These are phyloP conservation scores for Eclectus roratus DNA, from an alignment of 2,113 vertebrate species.

Conservation along the genomic window DNA sequence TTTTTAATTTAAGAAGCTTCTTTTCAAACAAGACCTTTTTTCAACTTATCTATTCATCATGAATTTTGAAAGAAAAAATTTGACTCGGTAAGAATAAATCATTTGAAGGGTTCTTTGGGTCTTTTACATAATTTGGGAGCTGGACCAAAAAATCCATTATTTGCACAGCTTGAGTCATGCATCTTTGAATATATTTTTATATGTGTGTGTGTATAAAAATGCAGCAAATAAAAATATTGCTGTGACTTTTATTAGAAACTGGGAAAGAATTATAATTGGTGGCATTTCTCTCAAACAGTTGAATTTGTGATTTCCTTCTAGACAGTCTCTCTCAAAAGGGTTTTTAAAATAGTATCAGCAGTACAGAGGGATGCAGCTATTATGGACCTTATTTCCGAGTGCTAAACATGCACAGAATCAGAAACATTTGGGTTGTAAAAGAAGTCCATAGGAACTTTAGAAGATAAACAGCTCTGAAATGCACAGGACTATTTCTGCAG, in stretches of 20 bases:
- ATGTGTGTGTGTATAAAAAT: neutral
- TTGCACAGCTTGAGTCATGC: slow-evolving; percentile 10
- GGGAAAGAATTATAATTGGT: neutral
- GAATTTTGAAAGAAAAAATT: neutral
- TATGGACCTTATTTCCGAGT: neutral
- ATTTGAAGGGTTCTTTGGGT: neutral
- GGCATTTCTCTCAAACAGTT: neutral
- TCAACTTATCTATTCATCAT: neutral
- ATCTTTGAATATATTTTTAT: neutral
- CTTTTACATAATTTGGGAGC: neutral
- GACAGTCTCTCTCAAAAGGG: neutral
- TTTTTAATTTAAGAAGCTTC: neutral
- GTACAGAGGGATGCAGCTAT: neutral
- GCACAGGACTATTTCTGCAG: neutral
- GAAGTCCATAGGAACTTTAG: neutral
- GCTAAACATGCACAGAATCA: neutral
- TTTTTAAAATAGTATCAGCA: neutral
- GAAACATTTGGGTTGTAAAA: neutral
- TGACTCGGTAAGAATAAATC: neutral
- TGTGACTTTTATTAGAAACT: neutral
- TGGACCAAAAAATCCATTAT: slow-evolving; percentile 19
- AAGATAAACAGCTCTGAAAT: neutral
- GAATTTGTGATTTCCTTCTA: neutral
- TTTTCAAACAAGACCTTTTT: neutral
- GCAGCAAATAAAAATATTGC: slow-evolving; percentile 34